Evolutionary conservation across 2,113 vertebrate species (phyloP), one percentile per base, ranked within the genome.

Genomic region (Salvator merianae): DNA sequence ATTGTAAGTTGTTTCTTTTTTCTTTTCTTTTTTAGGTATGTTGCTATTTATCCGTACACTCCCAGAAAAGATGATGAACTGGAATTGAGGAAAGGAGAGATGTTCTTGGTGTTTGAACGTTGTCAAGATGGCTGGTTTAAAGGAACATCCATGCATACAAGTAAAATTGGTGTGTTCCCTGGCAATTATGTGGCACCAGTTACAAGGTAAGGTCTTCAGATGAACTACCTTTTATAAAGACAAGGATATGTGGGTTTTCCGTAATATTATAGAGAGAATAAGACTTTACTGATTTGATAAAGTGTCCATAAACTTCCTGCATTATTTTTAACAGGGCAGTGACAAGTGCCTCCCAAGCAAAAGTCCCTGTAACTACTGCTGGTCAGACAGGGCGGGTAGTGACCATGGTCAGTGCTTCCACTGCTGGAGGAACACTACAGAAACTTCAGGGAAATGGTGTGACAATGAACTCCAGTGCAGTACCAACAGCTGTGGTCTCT

Each of bases 91-190:
- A 99, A 99, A 91, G 99, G 98, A 5, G 98, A 99, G 94, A 99
- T 99, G 98, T 99, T 99, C 90, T 94, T 99, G 9, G 99, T 99
- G 50, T 97, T 99, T 92, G 99, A 99, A 70, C 98, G 98, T 88
- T 99, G 99, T 92, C 98, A 99, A 87, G 99, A 99, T 34, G 99
- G 99, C 92, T 99, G 99, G 99, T 99, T 99, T 96, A 99, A 99
- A 93, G 99, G 99, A 89, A 99, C 98, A 2, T 99, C 98, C 47
- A 99, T 99, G 98, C 98, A 99, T 86, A 99, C 98, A 0, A 98
- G 98, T 93, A 99, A 98, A 94, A 99, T 98, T 0, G 99, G 98
- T 55, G 98, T 99, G 75, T 99, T 99, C 90, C 99, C 98, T 50
- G 99, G 99, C 82, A 99, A 99, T 96, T 99, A 99, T 12, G 98